Evolutionary conservation across 2,797 vertebrate genomes (phyloP).

Genomic region (Paratrypauchen microcephalus): DNA sequence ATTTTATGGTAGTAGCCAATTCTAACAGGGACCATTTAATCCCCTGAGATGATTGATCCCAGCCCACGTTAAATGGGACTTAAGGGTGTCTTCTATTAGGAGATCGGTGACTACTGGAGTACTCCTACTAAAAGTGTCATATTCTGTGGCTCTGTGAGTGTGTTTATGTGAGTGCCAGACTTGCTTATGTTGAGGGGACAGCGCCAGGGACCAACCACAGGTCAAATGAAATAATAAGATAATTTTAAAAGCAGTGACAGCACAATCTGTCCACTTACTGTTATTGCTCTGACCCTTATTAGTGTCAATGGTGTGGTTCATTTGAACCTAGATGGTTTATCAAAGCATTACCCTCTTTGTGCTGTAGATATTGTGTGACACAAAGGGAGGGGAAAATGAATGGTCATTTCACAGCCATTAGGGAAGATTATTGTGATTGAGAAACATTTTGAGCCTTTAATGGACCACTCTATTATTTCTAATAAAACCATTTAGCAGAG

Average conservation of each 20-base stretch:
- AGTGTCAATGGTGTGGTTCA: conserved; percentile 86
- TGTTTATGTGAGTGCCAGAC: conserved; percentile 21
- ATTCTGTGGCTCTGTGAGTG: conserved; percentile 28
- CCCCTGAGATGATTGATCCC: conserved; percentile 94
- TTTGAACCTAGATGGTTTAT: conserved; percentile 84
- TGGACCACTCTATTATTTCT: conserved; percentile 56
- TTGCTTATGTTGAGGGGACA: conserved; percentile 79
- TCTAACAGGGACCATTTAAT: conserved; percentile 97
- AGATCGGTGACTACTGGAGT: conserved; percentile 92
- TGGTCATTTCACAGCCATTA: conserved; percentile 65
- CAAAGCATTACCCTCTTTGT: conserved; percentile 70
- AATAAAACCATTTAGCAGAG: conserved; percentile 62
- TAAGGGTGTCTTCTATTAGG: conserved; percentile 95
- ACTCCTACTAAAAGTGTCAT: conserved; percentile 96
- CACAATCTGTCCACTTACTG: conserved; percentile 91
- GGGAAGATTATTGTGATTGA: conserved; percentile 57
- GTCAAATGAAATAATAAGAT: conserved; percentile 98
- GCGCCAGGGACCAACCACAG: conserved; percentile 84
- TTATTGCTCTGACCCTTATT: conserved; percentile 97
- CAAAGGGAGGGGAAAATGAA: conserved; percentile 52
- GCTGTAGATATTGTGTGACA: conserved; percentile 53
- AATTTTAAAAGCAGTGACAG: conserved; percentile 96
- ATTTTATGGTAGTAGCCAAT: conserved; percentile 96
- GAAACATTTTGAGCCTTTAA: conserved; percentile 59
- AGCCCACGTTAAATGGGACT: conserved; percentile 90